phyloP scores from a whole-genome alignment of 1,140 invertebrate species.

The Trachymyrmex cornetzi region DNA sequence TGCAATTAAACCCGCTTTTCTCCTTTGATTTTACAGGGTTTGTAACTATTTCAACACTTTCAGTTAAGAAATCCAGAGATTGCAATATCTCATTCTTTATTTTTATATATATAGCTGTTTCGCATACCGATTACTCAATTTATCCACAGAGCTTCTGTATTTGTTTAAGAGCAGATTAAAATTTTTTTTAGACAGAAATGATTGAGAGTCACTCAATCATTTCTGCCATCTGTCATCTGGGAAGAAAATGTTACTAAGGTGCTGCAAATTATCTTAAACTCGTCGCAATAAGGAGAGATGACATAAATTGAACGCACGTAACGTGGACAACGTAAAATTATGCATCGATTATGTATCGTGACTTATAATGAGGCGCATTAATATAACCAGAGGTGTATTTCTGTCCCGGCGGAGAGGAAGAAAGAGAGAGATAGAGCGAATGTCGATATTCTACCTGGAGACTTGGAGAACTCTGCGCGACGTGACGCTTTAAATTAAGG shows the following conservation, averaged over 20 bases:
- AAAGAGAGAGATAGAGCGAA: constrained; percentile 7
- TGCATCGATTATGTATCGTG: constrained; percentile 42
- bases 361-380: constrained; percentile 44
- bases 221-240: background rate
- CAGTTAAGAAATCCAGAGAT: too few relatives aligned
- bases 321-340: constrained; percentile 40
- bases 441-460: constrained; percentile 52
- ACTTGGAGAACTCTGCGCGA: constrained; percentile 43
- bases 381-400: constrained; percentile 39
- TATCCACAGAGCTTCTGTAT: background rate
- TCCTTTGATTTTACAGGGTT: too few relatives aligned
- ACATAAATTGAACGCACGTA: constrained; percentile 39
- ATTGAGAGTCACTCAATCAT: background rate
- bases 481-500: constrained; percentile 58
- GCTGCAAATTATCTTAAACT: constrained; percentile 10
- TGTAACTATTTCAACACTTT: too few relatives aligned
- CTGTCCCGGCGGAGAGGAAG: background rate
- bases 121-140: background rate
- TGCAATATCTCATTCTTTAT: too few relatives aligned
- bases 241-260: background rate
- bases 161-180: constrained; percentile 5
- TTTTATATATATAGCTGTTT: too few relatives aligned
- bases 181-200: background rate
- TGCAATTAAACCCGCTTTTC: too few relatives aligned
- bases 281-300: background rate